phyloP scores from a whole-genome alignment of 2,888 invertebrate genomes.

The Parnassius mnemosyne region DNA sequence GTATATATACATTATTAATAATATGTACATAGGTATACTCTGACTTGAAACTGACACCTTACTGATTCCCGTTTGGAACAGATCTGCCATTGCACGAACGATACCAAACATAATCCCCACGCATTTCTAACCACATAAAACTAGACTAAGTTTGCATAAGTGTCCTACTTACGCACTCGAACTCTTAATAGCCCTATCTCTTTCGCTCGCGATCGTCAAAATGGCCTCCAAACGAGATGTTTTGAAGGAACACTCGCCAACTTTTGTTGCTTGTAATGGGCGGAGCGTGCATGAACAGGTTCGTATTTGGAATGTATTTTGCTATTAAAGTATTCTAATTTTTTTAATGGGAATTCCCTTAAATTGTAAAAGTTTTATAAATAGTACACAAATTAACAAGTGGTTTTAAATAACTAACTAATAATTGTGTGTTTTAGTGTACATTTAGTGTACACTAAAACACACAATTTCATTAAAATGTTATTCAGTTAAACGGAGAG shows the following conservation, averaged over 20 bases:
- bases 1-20: background rate
- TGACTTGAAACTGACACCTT: slow-evolving; percentile 29
- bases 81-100: slow-evolving; percentile 40
- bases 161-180: slow-evolving; percentile 75
- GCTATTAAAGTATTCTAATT: no score
- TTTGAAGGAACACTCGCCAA: slow-evolving; percentile 79
- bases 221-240: slow-evolving; percentile 81
- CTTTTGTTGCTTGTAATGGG: slow-evolving; percentile 80
- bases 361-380: no score
- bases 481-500: no score
- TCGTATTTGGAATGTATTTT: slow-evolving; percentile 42
- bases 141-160: slow-evolving; percentile 77
- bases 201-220: slow-evolving; percentile 73
- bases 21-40: slow-evolving; percentile 5
- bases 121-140: slow-evolving; percentile 67
- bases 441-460: no score
- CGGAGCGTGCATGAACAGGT: slow-evolving; percentile 75
- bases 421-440: no score
- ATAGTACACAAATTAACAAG: no score
- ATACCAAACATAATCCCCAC: slow-evolving; percentile 50
- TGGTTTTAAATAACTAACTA: no score
- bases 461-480: no score
- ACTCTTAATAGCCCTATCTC: slow-evolving; percentile 55
- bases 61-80: slow-evolving; percentile 31
- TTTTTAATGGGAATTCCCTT: no score